Percentiles rank a stretch among this genome's conserved stretches.
Conservation (phyloP, 2,113 vertebrate genomes). For the Scortum barcoo region DNA sequence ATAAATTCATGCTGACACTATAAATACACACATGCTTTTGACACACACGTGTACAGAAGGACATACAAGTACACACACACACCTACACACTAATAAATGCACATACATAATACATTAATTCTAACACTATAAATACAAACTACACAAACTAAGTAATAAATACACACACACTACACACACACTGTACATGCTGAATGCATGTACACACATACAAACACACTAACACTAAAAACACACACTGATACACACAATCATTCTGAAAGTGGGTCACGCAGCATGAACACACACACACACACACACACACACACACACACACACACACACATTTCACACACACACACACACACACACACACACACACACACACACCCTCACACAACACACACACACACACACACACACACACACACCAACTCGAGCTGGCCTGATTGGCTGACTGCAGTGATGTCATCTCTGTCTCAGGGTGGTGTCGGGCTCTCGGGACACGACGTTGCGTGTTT, state of each 20-base stretch:
- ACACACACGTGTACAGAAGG: not conserved
- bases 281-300: not conserved
- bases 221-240: not conserved
- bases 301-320: not conserved
- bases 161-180: not conserved
- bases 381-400: not conserved
- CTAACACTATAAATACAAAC: too few species aligned
- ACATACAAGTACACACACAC: too few species aligned
- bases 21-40: too few species aligned
- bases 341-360: not conserved
- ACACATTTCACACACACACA: too few species aligned
- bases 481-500: constrained; percentile 94
- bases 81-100: too few species aligned
- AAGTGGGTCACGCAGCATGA: too few species aligned
- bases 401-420: not conserved
- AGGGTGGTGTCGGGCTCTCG: constrained; percentile 97
- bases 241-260: not conserved
- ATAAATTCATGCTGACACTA: too few species aligned
- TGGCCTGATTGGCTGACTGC: constrained; percentile 28
- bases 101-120: too few species aligned
- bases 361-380: not conserved
- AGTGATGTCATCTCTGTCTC: constrained; percentile 23
- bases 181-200: not conserved
- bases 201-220: not conserved
- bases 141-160: too few species aligned